Base-by-base conservation (phyloP, 2,888 invertebrate species). In the Mystacides longicornis region DNA sequence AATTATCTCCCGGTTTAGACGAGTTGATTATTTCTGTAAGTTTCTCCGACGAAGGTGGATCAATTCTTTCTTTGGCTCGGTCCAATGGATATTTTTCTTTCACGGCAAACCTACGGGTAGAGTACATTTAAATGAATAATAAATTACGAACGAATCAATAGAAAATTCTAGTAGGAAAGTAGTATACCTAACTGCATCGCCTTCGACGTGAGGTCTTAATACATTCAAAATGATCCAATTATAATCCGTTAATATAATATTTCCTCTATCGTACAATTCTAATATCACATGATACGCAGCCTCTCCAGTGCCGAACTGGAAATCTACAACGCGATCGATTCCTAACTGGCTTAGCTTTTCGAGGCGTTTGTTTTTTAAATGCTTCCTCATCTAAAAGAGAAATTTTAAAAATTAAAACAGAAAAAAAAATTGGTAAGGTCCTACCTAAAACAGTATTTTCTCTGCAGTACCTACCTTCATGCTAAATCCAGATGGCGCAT, bases 391-490 rank as follows among this genome's bases (percentile, higher is more conserved):
- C 89, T 91, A 69, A 18, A 78, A 75, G 4, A 23, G 37, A 53
- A 16, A 23, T 20, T 9, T 4, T 19, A 4, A 21, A 20, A 20
- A 20, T 27, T 27, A 5, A 27, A 5, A 7, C 7, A 31, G 7
- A 31, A 31, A 31, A 9, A 11, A 31, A 31, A 31, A 31, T 31
- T 7, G 31, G 7, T 31, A 54, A 18, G 21, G 11, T 53, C 43
- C n/a, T 31, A 52, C 4, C 48, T n/a, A n/a, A n/a, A n/a, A n/a
- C n/a, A n/a, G n/a, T n/a, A n/a, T n/a, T n/a, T n/a, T n/a, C n/a
- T n/a, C n/a, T n/a, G n/a, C n/a, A n/a, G n/a, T n/a, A n/a, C 4
- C 14, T 69, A 89, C 89, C 80, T 99, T 99, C 98, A 99, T 99
- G 60, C 93, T 90, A 69, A 98, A 98, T 1, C 95, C 93, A 0